These are phyloP conservation scores for Montipora efflorescens DNA, from an alignment of 64 coral and sea anemone species.

Conservation along the genomic window DNA sequence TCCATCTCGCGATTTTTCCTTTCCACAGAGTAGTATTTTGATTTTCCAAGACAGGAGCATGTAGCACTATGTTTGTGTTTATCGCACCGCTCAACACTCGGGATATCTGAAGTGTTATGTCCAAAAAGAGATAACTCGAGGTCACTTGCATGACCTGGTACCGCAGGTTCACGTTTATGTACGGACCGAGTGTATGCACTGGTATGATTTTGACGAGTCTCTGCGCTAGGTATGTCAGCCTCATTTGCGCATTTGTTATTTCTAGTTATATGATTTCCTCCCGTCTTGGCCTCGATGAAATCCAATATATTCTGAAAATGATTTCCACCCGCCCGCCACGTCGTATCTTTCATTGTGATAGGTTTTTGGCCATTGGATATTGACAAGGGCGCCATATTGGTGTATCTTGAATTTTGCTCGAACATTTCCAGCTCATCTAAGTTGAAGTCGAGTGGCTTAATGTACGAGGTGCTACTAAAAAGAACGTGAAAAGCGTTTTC, in stretches of 20 bases:
- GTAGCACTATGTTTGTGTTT: conserved; percentile 21
- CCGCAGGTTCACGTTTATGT: conserved; percentile 9
- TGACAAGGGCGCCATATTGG: not conserved
- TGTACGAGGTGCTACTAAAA: conserved; percentile 72
- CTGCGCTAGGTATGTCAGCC: not conserved
- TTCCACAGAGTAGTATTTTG: conserved; percentile 44
- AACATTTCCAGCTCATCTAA: conserved; percentile 84
- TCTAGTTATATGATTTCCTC: not conserved
- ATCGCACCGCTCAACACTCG: not conserved
- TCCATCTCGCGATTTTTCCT: conserved; percentile 40
- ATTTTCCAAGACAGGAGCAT: conserved; percentile 67
- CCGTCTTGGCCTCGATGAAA: conserved; percentile 85
- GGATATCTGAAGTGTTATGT: not conserved
- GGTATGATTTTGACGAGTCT: not conserved
- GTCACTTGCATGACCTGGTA: conserved; percentile 12
- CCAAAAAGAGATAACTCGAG: conserved; percentile 26
- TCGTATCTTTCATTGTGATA: not conserved
- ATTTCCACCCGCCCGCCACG: conserved; percentile 46
- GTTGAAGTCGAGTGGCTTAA: conserved; percentile 79
- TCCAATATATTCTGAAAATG: conserved; percentile 93
- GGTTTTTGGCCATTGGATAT: not conserved
- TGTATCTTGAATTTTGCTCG: conserved; percentile 7
- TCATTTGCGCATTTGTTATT: not conserved
- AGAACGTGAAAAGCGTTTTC: conserved; percentile 67
- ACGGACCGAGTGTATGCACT: conserved; percentile 34